These are phyloP conservation scores for Alcedo atthis DNA, from an alignment of 2,797 vertebrate species.

Conservation along the genomic window DNA sequence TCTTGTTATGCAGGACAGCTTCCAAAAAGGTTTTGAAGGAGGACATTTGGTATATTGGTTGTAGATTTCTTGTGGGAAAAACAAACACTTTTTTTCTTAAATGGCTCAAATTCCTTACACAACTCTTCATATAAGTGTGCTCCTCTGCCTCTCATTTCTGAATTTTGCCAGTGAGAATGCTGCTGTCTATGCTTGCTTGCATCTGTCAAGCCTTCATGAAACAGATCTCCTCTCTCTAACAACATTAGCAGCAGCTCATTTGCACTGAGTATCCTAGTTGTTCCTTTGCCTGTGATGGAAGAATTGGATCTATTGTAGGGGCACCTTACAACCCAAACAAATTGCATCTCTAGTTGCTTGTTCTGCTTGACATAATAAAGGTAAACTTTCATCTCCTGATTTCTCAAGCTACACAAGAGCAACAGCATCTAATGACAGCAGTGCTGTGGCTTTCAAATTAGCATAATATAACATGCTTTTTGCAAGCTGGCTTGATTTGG, in stretches of 20 bases:
- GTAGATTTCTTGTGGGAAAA: neutral
- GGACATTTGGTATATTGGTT: neutral
- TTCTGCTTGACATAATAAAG: slow-evolving; percentile 48
- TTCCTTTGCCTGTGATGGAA: neutral
- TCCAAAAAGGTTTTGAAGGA: neutral
- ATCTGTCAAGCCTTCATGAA: neutral
- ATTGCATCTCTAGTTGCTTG: neutral
- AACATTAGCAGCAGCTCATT: neutral
- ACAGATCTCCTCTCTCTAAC: neutral
- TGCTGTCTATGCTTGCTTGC: neutral
- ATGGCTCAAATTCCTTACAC: neutral
- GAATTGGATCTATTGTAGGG: neutral
- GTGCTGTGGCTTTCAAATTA: neutral
- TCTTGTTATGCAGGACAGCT: neutral
- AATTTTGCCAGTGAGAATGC: neutral
- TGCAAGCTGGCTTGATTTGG: neutral
- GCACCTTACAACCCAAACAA: neutral
- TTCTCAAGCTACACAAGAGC: neutral
- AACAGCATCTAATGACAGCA: neutral
- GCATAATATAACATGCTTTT: neutral
- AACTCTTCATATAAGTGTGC: neutral
- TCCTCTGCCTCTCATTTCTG: neutral
- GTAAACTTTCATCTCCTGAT: neutral
- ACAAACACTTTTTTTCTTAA: neutral
- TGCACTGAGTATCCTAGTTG: neutral